Percentiles rank a stretch among this genome's conserved stretches.
These are phyloP conservation scores for Epinephelus malabaricus DNA, from an alignment of 2,797 vertebrate species.

Conservation along the genomic window DNA sequence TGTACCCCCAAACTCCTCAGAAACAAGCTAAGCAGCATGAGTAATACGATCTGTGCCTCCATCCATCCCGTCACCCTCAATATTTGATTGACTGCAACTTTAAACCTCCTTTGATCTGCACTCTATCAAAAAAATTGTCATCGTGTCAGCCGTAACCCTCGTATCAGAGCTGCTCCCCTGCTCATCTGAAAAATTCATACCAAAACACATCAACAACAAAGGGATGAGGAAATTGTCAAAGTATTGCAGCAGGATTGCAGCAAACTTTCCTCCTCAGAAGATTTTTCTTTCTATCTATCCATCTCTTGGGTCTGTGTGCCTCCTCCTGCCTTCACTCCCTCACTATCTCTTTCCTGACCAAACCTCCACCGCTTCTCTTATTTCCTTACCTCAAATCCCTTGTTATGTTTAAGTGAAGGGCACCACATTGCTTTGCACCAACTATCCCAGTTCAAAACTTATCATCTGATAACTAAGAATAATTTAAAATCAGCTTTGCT, in stretches of 20 bases:
- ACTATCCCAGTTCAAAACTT: not conserved
- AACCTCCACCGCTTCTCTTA: not conserved
- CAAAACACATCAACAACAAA: slow-evolving; percentile 75
- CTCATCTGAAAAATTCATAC: slow-evolving; percentile 61
- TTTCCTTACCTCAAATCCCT: not conserved
- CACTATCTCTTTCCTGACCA: slow-evolving; percentile 2
- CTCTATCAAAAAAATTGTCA: slow-evolving; percentile 69
- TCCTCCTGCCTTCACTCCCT: not conserved
- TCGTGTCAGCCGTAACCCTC: slow-evolving; percentile 64
- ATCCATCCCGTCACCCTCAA: slow-evolving; percentile 30
- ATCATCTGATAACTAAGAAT: not conserved
- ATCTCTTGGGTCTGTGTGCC: slow-evolving; percentile 24
- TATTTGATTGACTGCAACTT: slow-evolving; percentile 57
- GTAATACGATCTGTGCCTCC: slow-evolving; percentile 14
- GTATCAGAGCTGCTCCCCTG: slow-evolving; percentile 56
- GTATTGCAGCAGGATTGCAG: slow-evolving; percentile 77
- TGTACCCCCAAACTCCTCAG: not conserved
- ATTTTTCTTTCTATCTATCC: slow-evolving; percentile 49
- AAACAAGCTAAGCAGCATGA: slow-evolving; percentile 16
- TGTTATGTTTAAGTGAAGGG: not conserved
- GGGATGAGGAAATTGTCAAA: slow-evolving; percentile 66
- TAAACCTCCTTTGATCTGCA: slow-evolving; percentile 67
- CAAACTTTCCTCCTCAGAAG: slow-evolving; percentile 60
- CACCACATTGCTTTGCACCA: not conserved
- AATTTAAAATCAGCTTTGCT: not conserved